phyloP scores from a whole-genome alignment of 2,797 vertebrate species.

The Prunella strophiata region DNA sequence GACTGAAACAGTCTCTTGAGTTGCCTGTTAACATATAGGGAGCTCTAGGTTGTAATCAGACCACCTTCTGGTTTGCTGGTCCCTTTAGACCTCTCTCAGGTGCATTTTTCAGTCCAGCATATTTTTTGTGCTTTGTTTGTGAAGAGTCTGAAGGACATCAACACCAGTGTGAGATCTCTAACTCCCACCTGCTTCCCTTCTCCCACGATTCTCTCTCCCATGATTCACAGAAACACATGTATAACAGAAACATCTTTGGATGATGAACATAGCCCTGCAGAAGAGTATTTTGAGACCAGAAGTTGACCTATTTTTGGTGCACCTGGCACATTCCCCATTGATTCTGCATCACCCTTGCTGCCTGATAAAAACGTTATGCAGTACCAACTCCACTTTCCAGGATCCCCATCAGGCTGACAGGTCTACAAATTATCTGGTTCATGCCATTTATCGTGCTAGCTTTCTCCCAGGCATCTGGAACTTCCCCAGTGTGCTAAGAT shows the following conservation, averaged over 20 bases:
- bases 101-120: neutral
- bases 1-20: neutral
- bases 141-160: neutral
- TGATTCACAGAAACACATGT: neutral
- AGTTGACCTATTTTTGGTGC: neutral
- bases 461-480: conserved; percentile 20
- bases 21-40: neutral
- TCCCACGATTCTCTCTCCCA: neutral
- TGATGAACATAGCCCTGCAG: neutral
- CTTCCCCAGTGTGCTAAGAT: neutral
- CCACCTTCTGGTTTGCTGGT: neutral
- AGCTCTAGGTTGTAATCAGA: neutral
- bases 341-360: neutral
- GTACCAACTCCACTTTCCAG: neutral
- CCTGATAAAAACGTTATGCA: neutral
- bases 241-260: neutral
- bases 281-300: neutral
- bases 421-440: neutral
- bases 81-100: neutral
- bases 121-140: neutral
- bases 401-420: neutral
- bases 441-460: neutral
- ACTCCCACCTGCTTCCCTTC: neutral
- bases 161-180: neutral
- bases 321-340: neutral